These are phyloP conservation scores for Lamproptera curius DNA, from an alignment of 2,888 invertebrate genomes.

Conservation along the genomic window DNA sequence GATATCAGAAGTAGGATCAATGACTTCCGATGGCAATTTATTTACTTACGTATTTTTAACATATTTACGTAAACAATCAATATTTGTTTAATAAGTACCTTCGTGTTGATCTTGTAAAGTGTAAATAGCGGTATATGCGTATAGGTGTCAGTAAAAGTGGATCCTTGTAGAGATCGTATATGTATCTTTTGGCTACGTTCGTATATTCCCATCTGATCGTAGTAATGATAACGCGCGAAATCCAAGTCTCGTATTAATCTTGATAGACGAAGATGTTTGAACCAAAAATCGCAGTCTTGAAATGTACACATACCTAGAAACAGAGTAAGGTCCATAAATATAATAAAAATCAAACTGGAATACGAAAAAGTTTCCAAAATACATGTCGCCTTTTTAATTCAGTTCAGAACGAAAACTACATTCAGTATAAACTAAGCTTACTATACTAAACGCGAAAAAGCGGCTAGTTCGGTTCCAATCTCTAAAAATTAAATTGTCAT, in stretches of 20 bases:
- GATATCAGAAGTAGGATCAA: too few relatives aligned
- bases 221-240: conserved; percentile 62
- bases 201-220: conserved; percentile 57
- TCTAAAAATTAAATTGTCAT: too few relatives aligned
- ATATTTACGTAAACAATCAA: neutral
- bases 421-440: too few relatives aligned
- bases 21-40: too few relatives aligned
- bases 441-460: too few relatives aligned
- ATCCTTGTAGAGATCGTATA: conserved; percentile 58
- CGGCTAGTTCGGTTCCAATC: too few relatives aligned
- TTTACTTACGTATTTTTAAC: neutral
- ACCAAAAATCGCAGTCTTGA: conserved; percentile 53
- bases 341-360: too few relatives aligned
- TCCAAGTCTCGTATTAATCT: conserved; percentile 59
- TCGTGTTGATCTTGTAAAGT: conserved; percentile 58
- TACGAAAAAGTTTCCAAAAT: too few relatives aligned
- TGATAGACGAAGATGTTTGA: conserved; percentile 46
- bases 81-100: conserved; percentile 36
- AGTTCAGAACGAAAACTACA: too few relatives aligned
- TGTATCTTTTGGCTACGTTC: conserved; percentile 37
- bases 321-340: neutral
- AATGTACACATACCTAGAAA: conserved; percentile 57
- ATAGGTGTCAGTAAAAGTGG: conserved; percentile 43
- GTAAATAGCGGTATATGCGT: conserved; percentile 50
- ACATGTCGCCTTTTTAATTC: too few relatives aligned